Evolutionary conservation across 2,797 vertebrate species (phyloP).

Genomic region (Propithecus deckenii): DNA sequence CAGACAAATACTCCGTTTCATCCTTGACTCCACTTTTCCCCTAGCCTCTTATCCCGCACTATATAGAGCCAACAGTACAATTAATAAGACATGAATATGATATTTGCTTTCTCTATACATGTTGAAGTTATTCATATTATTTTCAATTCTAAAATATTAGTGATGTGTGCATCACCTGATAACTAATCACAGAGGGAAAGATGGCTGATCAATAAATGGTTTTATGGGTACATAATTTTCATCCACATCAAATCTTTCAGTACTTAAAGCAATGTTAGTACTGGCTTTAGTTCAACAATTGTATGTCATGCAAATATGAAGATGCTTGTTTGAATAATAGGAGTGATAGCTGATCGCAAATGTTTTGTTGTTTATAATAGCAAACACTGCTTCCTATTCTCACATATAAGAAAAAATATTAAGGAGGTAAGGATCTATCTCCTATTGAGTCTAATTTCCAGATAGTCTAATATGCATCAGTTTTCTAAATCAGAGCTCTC

Average conservation of each 20-base stretch:
- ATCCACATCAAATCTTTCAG: constrained; percentile 10
- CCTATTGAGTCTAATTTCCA: neutral
- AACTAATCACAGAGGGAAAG: neutral
- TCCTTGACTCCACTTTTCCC: neutral
- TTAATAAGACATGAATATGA: neutral
- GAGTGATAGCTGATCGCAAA: neutral
- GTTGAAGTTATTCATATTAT: neutral
- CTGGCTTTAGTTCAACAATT: neutral
- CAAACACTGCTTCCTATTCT: neutral
- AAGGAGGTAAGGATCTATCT: neutral
- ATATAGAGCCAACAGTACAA: neutral
- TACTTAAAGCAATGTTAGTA: neutral
- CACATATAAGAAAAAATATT: neutral
- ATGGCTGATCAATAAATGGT: neutral
- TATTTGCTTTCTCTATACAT: neutral
- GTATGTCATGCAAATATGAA: neutral
- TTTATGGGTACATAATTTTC: neutral
- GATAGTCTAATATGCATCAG: neutral
- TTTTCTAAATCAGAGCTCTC: neutral
- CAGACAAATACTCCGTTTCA: neutral
- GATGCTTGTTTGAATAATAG: neutral
- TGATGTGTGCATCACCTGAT: neutral
- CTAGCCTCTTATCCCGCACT: neutral
- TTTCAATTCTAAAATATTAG: constrained; percentile 22
- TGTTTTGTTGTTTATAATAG: neutral